Percentiles rank a stretch among this genome's conserved stretches.
Evolutionary conservation across 2,797 vertebrate genomes (phyloP).

Genomic region (Helostoma temminkii): DNA sequence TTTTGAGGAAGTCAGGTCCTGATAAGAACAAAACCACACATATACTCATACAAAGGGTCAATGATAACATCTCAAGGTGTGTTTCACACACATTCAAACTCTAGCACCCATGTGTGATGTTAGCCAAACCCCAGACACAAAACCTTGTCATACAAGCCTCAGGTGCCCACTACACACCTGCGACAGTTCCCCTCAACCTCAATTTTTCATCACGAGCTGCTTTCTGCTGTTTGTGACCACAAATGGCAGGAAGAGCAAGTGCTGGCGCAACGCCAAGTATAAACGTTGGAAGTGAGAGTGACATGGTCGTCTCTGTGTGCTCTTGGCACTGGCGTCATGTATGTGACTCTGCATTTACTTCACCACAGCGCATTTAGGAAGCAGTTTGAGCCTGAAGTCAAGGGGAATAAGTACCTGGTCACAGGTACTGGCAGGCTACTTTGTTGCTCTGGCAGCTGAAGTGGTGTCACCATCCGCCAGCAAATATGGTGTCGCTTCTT

Average conservation of each 20-base stretch:
- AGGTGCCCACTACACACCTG: constrained; percentile 37
- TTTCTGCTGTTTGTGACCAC: constrained; percentile 37
- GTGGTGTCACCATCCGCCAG: constrained; percentile 33
- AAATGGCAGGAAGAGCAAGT: constrained; percentile 29
- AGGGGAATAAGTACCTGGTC: constrained; percentile 54
- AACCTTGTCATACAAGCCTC: constrained; percentile 31
- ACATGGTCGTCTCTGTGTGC: constrained; percentile 29
- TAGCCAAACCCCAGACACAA: constrained; percentile 46
- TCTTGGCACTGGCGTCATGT: constrained; percentile 19
- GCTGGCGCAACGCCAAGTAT: constrained; percentile 36
- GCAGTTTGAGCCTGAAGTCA: constrained; percentile 44
- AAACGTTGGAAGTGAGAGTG: constrained; percentile 27
- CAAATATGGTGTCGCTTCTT: constrained; percentile 25
- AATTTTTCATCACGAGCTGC: constrained; percentile 55
- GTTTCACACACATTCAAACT: constrained; percentile 26
- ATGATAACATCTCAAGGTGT: constrained; percentile 38
- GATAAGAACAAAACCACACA: constrained; percentile 44
- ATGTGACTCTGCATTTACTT: constrained; percentile 57
- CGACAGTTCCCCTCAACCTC: constrained; percentile 33
- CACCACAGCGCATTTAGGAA: constrained; percentile 12
- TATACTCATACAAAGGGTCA: constrained; percentile 3
- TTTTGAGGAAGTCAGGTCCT: not conserved
- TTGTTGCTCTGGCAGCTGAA: constrained; percentile 35
- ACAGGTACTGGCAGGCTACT: constrained; percentile 43
- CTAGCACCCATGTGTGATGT: not conserved